Base-by-base conservation (phyloP, 1,140 invertebrate species). In the Atta colombica region DNA sequence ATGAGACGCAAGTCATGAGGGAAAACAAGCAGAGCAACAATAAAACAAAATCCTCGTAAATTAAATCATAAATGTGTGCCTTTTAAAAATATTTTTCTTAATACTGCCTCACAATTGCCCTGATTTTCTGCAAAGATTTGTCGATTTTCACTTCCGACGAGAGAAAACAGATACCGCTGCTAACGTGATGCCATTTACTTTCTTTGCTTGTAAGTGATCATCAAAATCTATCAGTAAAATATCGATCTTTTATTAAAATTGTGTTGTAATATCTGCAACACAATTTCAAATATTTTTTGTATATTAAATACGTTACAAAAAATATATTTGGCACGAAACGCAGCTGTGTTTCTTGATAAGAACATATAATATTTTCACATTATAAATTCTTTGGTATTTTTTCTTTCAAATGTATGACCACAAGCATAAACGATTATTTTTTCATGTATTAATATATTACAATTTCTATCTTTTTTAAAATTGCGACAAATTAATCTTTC, bases 11-110 rank as follows among this genome's bases (percentile, higher is more conserved):
- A 28, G 21, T 31, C 2, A 3, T 18, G 4, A 31, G 12, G 1
- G 25, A 35, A 1, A 71, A 25, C 3, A 21, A 82, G 4, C 71
- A 82, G 3, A 51, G n/a, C 3, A 68, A 85, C 8, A 61, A 53
- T 45, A 72, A 78, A 75, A 14, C 45, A 8, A 84, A 86, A 60
- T 89, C 81, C 14, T 87, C 61, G 0, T 89, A 81, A 80, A 68
- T 60, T 63, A 35, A 55, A 45, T 74, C 49, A 49, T 58, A 53
- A 86, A 78, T 39, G 35, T 8, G 35, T 60, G 74, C 31, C 49
- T 84, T 69, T 68, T 66, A 18, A 80, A 87, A 84, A 69, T 66
- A 75, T 82, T 58, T 84, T 55, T 74, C 21, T 63, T 63, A 49
- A 74, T 75, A 21, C 14, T 49, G 18, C n/a, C 5, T 49, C 4